phyloP scores from a whole-genome alignment of 2,113 vertebrate genomes.

The Pangasianodon hypophthalmus region DNA sequence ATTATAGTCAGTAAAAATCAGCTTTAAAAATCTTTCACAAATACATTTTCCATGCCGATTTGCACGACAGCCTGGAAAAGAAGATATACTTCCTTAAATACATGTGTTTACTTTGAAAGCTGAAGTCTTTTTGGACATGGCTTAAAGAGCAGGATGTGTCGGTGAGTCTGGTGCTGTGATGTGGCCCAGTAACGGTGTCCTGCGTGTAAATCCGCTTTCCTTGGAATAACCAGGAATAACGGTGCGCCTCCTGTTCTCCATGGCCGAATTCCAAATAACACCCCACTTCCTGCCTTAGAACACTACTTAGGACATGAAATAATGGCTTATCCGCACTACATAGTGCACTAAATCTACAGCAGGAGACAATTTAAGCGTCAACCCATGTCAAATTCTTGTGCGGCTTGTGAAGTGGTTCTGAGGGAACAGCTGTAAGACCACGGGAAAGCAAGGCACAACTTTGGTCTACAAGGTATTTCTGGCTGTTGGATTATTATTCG shows the following conservation, averaged over 20 bases:
- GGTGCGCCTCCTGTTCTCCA: conserved; percentile 25
- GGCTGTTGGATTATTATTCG: background rate
- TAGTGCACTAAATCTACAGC: background rate
- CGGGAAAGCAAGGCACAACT: background rate
- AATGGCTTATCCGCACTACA: background rate
- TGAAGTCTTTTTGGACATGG: too few relatives aligned
- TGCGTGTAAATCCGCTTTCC: conserved; percentile 14
- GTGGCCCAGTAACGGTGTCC: conserved; percentile 12
- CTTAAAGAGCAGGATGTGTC: background rate
- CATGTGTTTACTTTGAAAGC: background rate
- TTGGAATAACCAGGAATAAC: conserved; percentile 43
- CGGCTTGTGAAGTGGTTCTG: conserved; percentile 25
- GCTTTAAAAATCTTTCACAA: background rate
- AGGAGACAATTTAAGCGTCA: background rate
- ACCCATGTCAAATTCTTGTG: conserved; percentile 44
- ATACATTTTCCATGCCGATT: background rate
- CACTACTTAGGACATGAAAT: background rate
- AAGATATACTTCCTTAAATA: background rate
- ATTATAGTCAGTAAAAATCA: background rate
- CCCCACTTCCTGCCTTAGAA: background rate
- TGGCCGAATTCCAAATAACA: background rate
- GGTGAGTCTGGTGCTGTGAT: background rate
- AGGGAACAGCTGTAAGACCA: conserved; percentile 24
- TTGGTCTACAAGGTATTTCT: conserved; percentile 28
- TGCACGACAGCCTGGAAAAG: background rate